These are phyloP conservation scores for Ctena decussata DNA, from an alignment of 2,888 invertebrate species.

Conservation along the genomic window DNA sequence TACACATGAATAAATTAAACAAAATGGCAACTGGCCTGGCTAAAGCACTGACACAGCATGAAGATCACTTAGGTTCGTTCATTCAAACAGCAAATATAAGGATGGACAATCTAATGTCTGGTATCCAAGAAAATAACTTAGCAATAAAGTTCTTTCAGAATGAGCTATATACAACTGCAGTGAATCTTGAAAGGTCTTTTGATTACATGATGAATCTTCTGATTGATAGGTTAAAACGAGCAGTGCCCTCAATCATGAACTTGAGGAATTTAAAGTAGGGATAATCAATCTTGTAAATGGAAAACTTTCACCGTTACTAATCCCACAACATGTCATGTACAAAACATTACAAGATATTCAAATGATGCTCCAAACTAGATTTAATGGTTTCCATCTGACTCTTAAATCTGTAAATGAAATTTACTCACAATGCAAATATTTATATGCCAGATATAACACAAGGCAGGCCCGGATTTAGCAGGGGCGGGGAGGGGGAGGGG, in stretches of 20 bases:
- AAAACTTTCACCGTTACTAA: not conserved
- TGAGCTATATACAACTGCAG: conserved; percentile 1
- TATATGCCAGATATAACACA: conserved; percentile 42
- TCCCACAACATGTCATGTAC: conserved; percentile 1
- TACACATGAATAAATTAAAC: too few relatives aligned
- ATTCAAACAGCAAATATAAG: conserved; percentile 32
- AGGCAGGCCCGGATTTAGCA: too few relatives aligned
- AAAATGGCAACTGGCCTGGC: too few relatives aligned
- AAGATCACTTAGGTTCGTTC: conserved; percentile 46
- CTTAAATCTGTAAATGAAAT: not conserved
- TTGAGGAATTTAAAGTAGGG: conserved; percentile 4
- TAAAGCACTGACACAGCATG: too few relatives aligned
- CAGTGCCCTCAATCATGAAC: conserved; percentile 2
- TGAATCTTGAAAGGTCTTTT: conserved; percentile 24
- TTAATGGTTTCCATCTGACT: conserved; percentile 24
- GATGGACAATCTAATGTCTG: conserved; percentile 45
- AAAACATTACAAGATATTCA: conserved; percentile 22
- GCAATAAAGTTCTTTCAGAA: conserved; percentile 36
- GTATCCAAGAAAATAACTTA: conserved; percentile 34
- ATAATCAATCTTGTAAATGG: not conserved
- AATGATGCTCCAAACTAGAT: conserved; percentile 20
- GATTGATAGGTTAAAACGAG: conserved; percentile 22
- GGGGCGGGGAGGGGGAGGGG: too few relatives aligned
- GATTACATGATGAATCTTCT: conserved; percentile 3
- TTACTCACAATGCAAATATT: conserved; percentile 29